Conservation (phyloP, 2,797 vertebrate species). For the Peromyscus melanophrys region DNA sequence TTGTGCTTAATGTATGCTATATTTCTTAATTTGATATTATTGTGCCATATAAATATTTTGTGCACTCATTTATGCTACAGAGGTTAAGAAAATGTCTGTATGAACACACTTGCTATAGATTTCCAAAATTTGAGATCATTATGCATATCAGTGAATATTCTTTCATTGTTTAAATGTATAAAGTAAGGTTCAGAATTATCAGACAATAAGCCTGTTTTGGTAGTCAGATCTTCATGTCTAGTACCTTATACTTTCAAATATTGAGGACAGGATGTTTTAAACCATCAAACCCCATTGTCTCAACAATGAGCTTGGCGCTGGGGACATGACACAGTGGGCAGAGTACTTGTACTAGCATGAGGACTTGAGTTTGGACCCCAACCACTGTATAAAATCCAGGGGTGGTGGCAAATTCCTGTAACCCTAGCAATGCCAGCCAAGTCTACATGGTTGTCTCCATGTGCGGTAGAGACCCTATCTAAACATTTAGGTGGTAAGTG, state of each 20-base stretch:
- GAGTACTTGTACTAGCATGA: neutral
- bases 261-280: neutral
- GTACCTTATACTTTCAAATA: neutral
- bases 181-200: neutral
- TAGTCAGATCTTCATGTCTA: neutral
- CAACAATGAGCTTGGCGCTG: neutral
- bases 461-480: neutral
- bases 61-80: neutral
- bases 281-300: neutral
- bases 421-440: neutral
- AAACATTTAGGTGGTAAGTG: neutral
- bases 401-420: no score
- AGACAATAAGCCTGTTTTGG: neutral
- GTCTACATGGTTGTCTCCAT: neutral
- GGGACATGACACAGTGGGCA: neutral
- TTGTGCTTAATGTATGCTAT: neutral
- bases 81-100: neutral
- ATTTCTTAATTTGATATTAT: conserved; percentile 23
- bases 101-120: neutral
- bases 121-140: neutral
- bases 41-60: neutral
- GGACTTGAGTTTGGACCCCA: neutral
- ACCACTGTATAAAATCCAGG: neutral
- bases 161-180: neutral
- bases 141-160: neutral